These are phyloP conservation scores for Trinorchestia longiramus DNA, from an alignment of 1,140 invertebrate genomes.

Conservation along the genomic window DNA sequence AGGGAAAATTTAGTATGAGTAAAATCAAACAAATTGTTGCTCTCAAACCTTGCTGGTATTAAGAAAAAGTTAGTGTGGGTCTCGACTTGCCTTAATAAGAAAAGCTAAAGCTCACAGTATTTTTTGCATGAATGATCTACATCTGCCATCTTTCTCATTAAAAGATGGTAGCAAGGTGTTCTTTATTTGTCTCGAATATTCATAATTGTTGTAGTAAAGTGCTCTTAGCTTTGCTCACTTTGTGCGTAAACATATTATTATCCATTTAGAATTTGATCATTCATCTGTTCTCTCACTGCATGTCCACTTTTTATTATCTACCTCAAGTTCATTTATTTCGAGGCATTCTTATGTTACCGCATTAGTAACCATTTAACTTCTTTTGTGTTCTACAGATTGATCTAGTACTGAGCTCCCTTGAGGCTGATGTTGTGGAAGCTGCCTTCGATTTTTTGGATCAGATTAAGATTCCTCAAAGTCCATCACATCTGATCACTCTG, in stretches of 20 bases:
- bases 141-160: neutral
- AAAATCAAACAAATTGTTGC: too few species aligned
- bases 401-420: slow-evolving; percentile 84
- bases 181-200: too few species aligned
- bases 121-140: neutral
- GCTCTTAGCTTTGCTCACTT: too few species aligned
- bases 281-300: neutral
- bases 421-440: slow-evolving; percentile 85
- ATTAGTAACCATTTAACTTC: neutral
- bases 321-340: neutral
- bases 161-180: too few species aligned
- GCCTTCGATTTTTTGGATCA: slow-evolving; percentile 85
- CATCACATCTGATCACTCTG: slow-evolving; percentile 62
- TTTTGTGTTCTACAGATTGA: slow-evolving; percentile 73
- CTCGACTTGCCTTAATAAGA: too few species aligned
- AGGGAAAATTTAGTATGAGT: too few species aligned
- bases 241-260: neutral
- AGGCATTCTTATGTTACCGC: neutral
- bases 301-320: neutral
- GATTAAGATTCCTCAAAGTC: slow-evolving; percentile 71
- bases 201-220: too few species aligned
- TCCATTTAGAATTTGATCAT: neutral
- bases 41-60: too few species aligned
- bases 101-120: neutral
- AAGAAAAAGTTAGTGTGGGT: too few species aligned